Percentiles rank a stretch among this genome's conserved stretches.
phyloP scores from a whole-genome alignment of 2,113 vertebrate genomes.

The Myocastor coypus region DNA sequence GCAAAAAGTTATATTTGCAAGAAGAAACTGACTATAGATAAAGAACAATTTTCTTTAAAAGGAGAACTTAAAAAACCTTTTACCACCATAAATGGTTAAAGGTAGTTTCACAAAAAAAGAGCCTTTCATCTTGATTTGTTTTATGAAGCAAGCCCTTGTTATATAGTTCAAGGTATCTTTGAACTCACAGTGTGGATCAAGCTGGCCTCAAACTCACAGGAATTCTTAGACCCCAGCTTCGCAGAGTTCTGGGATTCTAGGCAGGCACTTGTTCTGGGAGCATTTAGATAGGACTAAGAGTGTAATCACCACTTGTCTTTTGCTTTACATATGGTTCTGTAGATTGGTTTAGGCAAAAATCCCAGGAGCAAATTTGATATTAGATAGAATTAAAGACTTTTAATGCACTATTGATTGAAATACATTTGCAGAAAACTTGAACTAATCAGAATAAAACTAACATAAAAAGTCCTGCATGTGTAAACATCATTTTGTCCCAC shows the following conservation, averaged over 20 bases:
- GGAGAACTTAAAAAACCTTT: background rate
- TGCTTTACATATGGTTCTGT: background rate
- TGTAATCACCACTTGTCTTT: background rate
- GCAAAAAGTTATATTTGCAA: background rate
- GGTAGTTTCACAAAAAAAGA: background rate
- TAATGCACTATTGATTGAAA: background rate
- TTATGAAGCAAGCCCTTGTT: background rate
- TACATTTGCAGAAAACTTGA: background rate
- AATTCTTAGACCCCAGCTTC: background rate
- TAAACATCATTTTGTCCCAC: too few relatives aligned
- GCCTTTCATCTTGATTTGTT: background rate
- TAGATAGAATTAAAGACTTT: background rate
- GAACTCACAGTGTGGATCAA: background rate
- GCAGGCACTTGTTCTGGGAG: background rate
- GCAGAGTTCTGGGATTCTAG: background rate
- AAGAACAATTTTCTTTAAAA: background rate
- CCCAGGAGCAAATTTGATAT: background rate
- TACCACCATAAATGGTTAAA: background rate
- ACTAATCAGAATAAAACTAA: background rate
- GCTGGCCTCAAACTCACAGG: background rate
- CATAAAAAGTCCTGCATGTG: background rate
- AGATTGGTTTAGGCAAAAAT: background rate
- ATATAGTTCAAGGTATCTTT: background rate
- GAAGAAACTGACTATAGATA: background rate
- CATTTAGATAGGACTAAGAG: background rate